phyloP scores from a whole-genome alignment of 2,888 invertebrate species.

The Polietes domitor region DNA sequence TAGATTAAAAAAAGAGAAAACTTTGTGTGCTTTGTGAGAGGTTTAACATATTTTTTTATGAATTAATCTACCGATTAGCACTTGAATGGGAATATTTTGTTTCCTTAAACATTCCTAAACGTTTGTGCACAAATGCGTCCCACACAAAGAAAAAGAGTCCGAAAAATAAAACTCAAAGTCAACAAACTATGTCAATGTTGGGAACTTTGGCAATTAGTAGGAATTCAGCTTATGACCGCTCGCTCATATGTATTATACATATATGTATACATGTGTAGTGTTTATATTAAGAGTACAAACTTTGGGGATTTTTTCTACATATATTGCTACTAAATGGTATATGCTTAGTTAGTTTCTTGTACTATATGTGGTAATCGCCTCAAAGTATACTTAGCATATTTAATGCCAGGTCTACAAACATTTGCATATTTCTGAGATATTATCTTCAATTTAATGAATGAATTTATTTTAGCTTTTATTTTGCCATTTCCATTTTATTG shows the following conservation, averaged over 20 bases:
- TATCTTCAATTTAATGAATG: no score
- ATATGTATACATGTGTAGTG: not conserved
- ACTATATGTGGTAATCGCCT: not conserved
- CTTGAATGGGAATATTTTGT: not conserved
- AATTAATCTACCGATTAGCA: not conserved
- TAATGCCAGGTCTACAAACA: not conserved
- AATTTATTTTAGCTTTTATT: not conserved
- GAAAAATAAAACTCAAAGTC: not conserved
- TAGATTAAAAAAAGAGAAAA: no score
- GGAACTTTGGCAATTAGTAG: slow-evolving; percentile 5
- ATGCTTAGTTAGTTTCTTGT: no score
- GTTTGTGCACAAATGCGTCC: not conserved
- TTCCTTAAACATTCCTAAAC: not conserved
- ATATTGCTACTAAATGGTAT: no score
- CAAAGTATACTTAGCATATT: not conserved
- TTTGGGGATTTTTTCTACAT: not conserved
- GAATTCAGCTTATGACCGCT: not conserved
- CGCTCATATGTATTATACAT: not conserved
- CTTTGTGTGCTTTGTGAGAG: not conserved
- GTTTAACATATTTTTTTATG: not conserved
- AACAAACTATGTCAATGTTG: not conserved
- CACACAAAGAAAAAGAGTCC: not conserved
- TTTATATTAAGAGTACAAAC: not conserved
- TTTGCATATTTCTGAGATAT: not conserved
- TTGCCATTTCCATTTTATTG: not conserved